These are phyloP conservation scores for Halcyon malimbica DNA, from an alignment of 2,113 vertebrate species.

Conservation along the genomic window DNA sequence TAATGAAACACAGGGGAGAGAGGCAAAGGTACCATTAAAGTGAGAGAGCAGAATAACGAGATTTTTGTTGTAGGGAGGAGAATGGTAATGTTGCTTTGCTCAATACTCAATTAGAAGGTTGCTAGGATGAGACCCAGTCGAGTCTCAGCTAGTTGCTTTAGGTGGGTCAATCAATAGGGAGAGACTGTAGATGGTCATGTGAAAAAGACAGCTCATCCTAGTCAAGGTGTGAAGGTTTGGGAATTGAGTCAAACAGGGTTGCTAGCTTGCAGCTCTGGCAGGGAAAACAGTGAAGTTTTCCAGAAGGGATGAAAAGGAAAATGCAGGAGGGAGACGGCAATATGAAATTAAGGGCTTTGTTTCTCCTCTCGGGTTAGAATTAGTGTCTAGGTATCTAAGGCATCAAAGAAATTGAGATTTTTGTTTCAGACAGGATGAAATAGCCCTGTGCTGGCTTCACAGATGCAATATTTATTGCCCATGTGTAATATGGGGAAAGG, in stretches of 20 bases:
- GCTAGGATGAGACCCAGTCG: neutral
- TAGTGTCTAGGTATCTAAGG: neutral
- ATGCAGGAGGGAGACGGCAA: neutral
- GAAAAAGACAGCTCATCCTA: neutral
- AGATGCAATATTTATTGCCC: neutral
- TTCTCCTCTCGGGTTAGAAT: neutral
- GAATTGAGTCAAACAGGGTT: neutral
- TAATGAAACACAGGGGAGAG: neutral
- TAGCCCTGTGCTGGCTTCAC: neutral
- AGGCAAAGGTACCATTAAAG: neutral
- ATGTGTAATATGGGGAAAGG: neutral
- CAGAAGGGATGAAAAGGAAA: neutral
- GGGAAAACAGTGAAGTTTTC: neutral
- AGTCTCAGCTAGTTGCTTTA: neutral
- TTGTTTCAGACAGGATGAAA: neutral
- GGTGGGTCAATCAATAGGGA: neutral
- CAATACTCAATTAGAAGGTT: neutral
- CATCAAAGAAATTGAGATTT: neutral
- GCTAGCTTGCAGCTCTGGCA: neutral
- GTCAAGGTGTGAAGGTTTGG: neutral
- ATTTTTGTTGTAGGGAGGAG: neutral
- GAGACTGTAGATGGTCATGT: neutral
- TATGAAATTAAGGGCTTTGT: neutral
- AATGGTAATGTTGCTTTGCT: neutral
- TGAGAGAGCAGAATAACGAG: neutral